phyloP scores from a whole-genome alignment of 2,888 invertebrate genomes.

The Gymnoscelis rufifasciata region DNA sequence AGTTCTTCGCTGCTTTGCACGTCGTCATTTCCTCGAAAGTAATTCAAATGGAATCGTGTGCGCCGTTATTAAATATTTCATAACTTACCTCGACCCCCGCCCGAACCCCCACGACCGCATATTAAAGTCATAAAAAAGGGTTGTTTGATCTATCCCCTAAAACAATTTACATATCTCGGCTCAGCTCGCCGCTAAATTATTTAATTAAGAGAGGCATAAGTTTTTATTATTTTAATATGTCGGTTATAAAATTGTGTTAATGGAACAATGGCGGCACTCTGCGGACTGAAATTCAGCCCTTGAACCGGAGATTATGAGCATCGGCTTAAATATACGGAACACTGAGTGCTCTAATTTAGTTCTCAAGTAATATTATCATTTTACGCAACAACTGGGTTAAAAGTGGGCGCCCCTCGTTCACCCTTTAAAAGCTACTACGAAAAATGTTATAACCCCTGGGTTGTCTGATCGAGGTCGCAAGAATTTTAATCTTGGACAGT shows the following conservation, averaged over 20 bases:
- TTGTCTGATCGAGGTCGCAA: constrained; percentile 3
- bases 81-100: constrained; percentile 67
- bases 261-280: constrained; percentile 62
- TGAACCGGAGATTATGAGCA: constrained; percentile 57
- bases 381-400: constrained; percentile 26
- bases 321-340: constrained; percentile 51
- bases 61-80: constrained; percentile 80
- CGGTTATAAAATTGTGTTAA: constrained; percentile 78
- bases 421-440: constrained; percentile 1
- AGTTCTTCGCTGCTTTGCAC: constrained; percentile 44
- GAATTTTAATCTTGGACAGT: constrained; percentile 16
- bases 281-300: constrained; percentile 61
- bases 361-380: constrained; percentile 34
- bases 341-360: constrained; percentile 47
- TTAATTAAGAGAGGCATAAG: constrained; percentile 81
- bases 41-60: constrained; percentile 80
- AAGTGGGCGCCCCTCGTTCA: constrained; percentile 14
- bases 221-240: constrained; percentile 81
- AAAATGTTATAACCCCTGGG: not conserved
- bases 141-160: constrained; percentile 80
- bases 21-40: constrained; percentile 78
- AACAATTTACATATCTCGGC: constrained; percentile 80
- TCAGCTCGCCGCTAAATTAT: constrained; percentile 78
- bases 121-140: constrained; percentile 81
- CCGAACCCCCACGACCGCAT: constrained; percentile 69